Base-by-base conservation (phyloP, 1,140 invertebrate species). In the Octopus bimaculoides region DNA sequence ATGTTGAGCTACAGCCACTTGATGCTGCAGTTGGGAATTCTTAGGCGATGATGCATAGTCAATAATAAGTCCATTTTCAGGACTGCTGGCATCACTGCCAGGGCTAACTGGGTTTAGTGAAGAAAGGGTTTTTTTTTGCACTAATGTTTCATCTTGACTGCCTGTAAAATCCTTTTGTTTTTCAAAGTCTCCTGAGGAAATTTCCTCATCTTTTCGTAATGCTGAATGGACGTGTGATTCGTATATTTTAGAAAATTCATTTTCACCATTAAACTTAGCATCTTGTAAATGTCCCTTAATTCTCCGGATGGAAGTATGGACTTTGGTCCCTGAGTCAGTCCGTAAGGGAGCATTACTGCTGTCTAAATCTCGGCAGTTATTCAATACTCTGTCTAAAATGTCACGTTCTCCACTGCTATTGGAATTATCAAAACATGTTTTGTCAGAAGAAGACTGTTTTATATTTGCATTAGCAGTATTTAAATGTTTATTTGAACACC, bases 31-130 rank as follows among this genome's bases (percentile, higher is more conserved):
- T 10, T 9, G 83, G 52, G 17, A 84, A 83, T 52, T 78, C 75
- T 52, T 71, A 17, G 85, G 86, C 20, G 85, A 85, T 20, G 83
- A 78, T 41, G 84, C 85, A 83, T 81, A 88, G 77, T 90, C 89
- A 77, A 90, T 90, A 20, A 90, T 84, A 20, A 90, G 80, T 61
- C 87, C 85, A 78, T 88, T 88, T 80, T 89, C 89, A 14, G 88
- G 88, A 81, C 88, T 89, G 79, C 88, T 89, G 14, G 84, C 83
- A 54, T 87, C 85, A 81, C 86, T 88, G 26, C 83, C 81, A 9
- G 85, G 83, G 79, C 82, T 84, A 4, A 83, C 61, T 17, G 74
- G n/a, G 52, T 79, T 80, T 9, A 69, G 61, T 26, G 81, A 80
- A 66, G 77, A 52, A 9, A 77, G 56, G 17, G 41, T 75, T 41